Base-by-base conservation (phyloP, 2,888 invertebrate genomes). In the Himalopsyche kuldschensis region DNA sequence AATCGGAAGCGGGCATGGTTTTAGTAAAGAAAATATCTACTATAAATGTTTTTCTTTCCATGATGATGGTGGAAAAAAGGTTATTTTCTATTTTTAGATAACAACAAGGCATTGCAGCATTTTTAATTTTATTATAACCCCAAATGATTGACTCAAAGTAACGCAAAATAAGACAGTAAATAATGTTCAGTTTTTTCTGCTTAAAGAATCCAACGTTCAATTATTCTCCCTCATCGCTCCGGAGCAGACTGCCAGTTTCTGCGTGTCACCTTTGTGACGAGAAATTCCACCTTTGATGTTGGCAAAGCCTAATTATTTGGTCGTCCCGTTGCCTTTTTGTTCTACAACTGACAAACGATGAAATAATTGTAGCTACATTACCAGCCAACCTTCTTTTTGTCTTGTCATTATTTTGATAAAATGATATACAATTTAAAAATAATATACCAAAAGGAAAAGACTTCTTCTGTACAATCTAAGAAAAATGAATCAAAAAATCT, bases 221-320 rank as follows among this genome's bases (percentile, higher is more conserved):
- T 82, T 82, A 82, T 82, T 75, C 75, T 79, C 78, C 79, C 32
- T 79, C 79, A 69, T 48, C 48, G 69, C 82, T 79, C 78, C 78
- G 63, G 20, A 46, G 15, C 24, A 48, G 30, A 20, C 24, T 55
- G 55, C 55, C 55, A 20, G 55, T 55, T 55, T 55, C 55, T 55
- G 55, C 55, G 55, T 55, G 24, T 24, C 55, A 77, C 77, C 32
- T 77, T 77, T 77, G 77, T 32, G 77, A 35, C 35, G 77, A 41
- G 17, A 77, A n/a, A 24, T 77, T 77, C 17, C 35, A 77, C 82
- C 82, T 82, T 82, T 82, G 82, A 82, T 79, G 82, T 82, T 48
- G 17, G 24, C 41, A 82, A 11, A 5, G 82, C 75, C 82, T 82
- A 82, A 82, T 79, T 79, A 79, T 82, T 82, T 47, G 82, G 79